Conservation (phyloP, 1,140 invertebrate genomes). For the Tenebrio molitor region DNA sequence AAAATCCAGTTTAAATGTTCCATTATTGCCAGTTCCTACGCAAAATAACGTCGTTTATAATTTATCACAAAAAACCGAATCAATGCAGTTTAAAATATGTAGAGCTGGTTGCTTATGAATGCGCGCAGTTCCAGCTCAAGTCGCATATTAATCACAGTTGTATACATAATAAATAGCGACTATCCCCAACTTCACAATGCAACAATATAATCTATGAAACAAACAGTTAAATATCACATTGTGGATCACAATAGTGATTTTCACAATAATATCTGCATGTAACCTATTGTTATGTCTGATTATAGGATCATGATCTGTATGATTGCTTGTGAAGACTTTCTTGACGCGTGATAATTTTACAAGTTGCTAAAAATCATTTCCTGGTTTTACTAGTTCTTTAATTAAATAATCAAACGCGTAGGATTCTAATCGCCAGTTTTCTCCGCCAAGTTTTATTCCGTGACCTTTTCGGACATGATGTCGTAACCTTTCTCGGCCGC, state of each 20-base stretch:
- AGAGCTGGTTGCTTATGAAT: no score
- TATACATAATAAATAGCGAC: slow-evolving; percentile 23
- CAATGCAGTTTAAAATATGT: no score
- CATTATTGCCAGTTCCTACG: no score
- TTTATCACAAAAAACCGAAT: no score
- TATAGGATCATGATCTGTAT: background rate
- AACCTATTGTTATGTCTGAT: slow-evolving; percentile 4
- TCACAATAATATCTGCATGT: background rate
- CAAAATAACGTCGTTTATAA: no score
- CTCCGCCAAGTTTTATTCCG: no score
- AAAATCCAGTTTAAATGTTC: no score
- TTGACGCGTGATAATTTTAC: background rate
- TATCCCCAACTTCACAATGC: background rate
- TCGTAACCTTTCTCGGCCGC: no score
- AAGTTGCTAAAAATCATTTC: slow-evolving; percentile 18
- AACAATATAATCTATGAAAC: slow-evolving; percentile 29
- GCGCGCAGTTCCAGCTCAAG: background rate
- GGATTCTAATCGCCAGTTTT: no score
- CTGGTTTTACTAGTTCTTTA: background rate
- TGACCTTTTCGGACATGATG: no score
- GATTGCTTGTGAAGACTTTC: slow-evolving; percentile 7
- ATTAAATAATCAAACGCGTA: background rate
- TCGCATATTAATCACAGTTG: background rate
- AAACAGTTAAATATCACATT: slow-evolving; percentile 24
- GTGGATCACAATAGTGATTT: background rate